Base-by-base conservation (phyloP, 2,797 vertebrate species). In the Hypotaenidia philippensis region DNA sequence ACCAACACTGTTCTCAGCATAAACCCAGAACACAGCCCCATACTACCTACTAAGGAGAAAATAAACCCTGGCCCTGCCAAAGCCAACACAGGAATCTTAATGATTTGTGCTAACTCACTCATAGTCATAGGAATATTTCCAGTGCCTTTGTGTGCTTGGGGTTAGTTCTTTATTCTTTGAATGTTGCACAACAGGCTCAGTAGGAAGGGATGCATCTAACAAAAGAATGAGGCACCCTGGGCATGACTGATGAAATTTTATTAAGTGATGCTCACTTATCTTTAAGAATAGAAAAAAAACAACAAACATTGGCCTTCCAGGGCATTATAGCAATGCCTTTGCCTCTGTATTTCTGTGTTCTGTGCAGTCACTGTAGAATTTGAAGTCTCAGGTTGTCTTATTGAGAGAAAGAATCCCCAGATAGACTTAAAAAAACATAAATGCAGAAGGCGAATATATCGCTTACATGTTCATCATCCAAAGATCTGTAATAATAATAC, bases 401-500 rank as follows among this genome's bases (percentile, higher is more conserved):
- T 26, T 11, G 10, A 47, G 34, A 83, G 19, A 49, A 92, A 38
- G 40, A 70, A 81, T 31, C 7, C 16, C 23, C 44, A 21, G 15
- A 16, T 53, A 49, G 4, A 7, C 66, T 89, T 70, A 79, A 50
- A 96, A 96, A 25, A 83, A 44, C 17, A 27, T 52, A 90, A 96
- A 70, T 81, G 34, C 3, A 86, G 17, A 49, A 89, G 38, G 36
- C 88, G 56, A 95, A 79, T 86, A 36, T 60, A 64, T 55, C n/a
- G 55, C 22, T 88, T 84, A 68, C 36, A 63, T 65, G 23, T 50
- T 95, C 80, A 70, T 88, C 85, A 86, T 83, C 55, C 50, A 79
- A 40, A 95, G 95, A 95, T 90, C 40, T 92, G 61, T 26, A 63
- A 47, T 14, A 80, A 27, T 77, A 20, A 61, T 19, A 2, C 13